Evolutionary conservation across 1,140 invertebrate genomes (phyloP).

Genomic region (Dendroctonus ponderosae): DNA sequence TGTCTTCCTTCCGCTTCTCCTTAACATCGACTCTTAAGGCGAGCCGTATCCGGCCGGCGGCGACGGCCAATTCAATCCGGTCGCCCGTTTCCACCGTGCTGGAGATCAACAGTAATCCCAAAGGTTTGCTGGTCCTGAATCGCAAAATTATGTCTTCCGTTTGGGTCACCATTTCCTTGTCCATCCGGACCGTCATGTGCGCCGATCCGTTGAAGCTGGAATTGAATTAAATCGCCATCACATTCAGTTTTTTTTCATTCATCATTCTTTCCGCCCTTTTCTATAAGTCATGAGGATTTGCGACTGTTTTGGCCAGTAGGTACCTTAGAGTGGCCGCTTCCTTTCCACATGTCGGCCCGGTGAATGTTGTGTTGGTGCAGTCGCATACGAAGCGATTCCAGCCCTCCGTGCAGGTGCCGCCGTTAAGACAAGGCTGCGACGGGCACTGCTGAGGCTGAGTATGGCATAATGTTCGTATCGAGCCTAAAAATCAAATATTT

Average conservation of each 20-base stretch:
- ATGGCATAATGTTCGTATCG: conserved; percentile 82
- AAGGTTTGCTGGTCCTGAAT: conserved; percentile 79
- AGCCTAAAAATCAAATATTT: conserved; percentile 59
- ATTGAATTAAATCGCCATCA: conserved; percentile 4
- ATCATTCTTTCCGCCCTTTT: conserved; percentile 1
- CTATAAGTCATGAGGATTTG: background rate
- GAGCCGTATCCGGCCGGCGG: conserved; percentile 75
- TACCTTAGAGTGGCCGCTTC: conserved; percentile 75
- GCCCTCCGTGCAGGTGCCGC: conserved; percentile 85
- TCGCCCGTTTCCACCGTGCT: conserved; percentile 75
- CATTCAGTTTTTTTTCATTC: background rate
- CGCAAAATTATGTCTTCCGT: conserved; percentile 88
- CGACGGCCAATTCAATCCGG: conserved; percentile 77
- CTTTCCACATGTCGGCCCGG: conserved; percentile 88
- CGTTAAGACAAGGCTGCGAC: conserved; percentile 86
- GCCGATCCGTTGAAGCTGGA: conserved; percentile 82
- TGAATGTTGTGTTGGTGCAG: conserved; percentile 85
- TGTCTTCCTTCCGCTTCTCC: conserved; percentile 67
- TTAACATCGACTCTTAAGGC: conserved; percentile 79
- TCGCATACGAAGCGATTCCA: conserved; percentile 97
- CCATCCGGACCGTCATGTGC: conserved; percentile 61
- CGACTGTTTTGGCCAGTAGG: background rate
- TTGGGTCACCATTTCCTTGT: conserved; percentile 80
- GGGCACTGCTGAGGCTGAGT: conserved; percentile 77
- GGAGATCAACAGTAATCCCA: conserved; percentile 71